phyloP scores from a whole-genome alignment of 2,113 vertebrate genomes.

The Paedocypris sp. region DNA sequence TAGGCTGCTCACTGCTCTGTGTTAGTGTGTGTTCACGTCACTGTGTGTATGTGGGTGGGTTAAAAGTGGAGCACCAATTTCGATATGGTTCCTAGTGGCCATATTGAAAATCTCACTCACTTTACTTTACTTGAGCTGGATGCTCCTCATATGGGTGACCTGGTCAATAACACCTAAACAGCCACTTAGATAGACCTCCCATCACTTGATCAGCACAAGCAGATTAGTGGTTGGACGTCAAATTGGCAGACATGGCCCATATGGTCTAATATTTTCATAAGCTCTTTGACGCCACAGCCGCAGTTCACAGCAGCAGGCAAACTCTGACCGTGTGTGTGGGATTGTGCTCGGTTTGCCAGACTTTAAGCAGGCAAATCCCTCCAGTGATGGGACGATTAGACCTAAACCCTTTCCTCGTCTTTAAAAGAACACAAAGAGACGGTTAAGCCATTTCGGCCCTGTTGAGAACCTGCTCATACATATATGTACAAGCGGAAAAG shows the following conservation, averaged over 20 bases:
- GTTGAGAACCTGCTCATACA: too few relatives aligned
- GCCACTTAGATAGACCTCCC: conserved; percentile 6
- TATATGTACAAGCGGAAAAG: background rate
- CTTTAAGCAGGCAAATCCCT: conserved; percentile 21
- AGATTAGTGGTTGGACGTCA: conserved; percentile 18
- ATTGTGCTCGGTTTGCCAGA: conserved; percentile 20
- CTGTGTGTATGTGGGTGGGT: too few relatives aligned
- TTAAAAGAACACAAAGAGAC: background rate
- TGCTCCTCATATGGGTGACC: too few relatives aligned
- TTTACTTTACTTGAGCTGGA: too few relatives aligned
- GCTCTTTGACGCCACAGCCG: conserved; percentile 18
- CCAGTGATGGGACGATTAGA: conserved; percentile 22
- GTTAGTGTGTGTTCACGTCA: too few relatives aligned
- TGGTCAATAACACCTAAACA: too few relatives aligned
- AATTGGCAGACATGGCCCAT: conserved; percentile 15
- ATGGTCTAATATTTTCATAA: conserved; percentile 21
- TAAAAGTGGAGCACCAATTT: too few relatives aligned
- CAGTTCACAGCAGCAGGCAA: background rate
- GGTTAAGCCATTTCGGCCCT: too few relatives aligned
- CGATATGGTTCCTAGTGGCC: too few relatives aligned
- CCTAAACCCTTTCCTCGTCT: background rate
- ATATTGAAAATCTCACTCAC: too few relatives aligned
- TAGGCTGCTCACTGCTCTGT: too few relatives aligned
- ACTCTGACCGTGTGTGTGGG: background rate
- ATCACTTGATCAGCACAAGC: conserved; percentile 25